phyloP scores from a whole-genome alignment of 2,888 invertebrate species.

The Trissolcus brochymenae region DNA sequence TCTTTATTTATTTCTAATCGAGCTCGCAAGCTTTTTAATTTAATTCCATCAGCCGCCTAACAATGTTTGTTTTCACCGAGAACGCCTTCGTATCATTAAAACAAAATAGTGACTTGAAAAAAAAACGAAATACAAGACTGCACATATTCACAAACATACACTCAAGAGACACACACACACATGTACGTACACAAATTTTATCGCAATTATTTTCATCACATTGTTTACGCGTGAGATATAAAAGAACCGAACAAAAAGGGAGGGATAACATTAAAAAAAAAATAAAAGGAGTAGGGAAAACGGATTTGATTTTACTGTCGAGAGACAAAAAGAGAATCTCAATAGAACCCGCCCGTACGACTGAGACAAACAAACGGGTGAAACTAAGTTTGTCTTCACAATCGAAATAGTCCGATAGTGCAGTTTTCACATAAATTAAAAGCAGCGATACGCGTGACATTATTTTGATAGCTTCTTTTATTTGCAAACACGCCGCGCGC shows the following conservation, averaged over 20 bases:
- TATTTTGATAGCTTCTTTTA: conserved; percentile 48
- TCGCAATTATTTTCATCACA: conserved; percentile 47
- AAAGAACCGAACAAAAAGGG: not conserved
- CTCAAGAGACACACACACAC: too few relatives aligned
- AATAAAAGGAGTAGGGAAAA: conserved; percentile 8
- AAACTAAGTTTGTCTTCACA: conserved; percentile 40
- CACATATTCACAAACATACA: conserved; percentile 17
- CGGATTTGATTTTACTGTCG: conserved; percentile 50
- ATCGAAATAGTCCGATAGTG: conserved; percentile 48
- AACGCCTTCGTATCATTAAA: conserved; percentile 1
- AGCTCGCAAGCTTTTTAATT: conserved; percentile 18
- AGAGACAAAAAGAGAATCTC: conserved; percentile 34
- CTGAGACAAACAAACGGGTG: conserved; percentile 16
- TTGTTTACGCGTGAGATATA: conserved; percentile 31
- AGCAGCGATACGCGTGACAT: conserved; percentile 45
- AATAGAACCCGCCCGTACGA: conserved; percentile 26
- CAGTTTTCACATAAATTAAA: conserved; percentile 43
- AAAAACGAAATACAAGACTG: conserved; percentile 39
- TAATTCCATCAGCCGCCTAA: conserved; percentile 20
- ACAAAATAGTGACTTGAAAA: conserved; percentile 6
- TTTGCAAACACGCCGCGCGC: conserved; percentile 31
- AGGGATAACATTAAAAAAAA: too few relatives aligned
- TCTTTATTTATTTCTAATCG: conserved; percentile 34
- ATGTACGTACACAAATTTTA: conserved; percentile 29
- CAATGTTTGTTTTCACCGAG: conserved; percentile 21